Conservation (phyloP, 2,888 invertebrate species). For the Polylopha cassiicola region DNA sequence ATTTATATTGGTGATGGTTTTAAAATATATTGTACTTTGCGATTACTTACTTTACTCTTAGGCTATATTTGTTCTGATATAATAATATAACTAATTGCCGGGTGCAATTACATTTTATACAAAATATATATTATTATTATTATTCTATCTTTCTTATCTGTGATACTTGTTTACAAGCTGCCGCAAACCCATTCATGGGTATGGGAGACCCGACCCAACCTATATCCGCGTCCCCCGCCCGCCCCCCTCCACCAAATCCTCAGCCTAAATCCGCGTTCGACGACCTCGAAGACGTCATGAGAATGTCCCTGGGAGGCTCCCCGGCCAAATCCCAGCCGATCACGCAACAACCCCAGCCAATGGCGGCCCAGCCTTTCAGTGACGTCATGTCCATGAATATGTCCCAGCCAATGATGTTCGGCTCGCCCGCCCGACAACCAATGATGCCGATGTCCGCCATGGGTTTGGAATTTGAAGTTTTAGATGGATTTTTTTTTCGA, state of each 20-base stretch:
- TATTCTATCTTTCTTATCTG: conserved; percentile 25
- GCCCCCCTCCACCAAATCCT: conserved; percentile 68
- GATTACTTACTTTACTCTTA: no score
- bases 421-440: conserved; percentile 64
- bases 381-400: conserved; percentile 60
- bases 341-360: conserved; percentile 53
- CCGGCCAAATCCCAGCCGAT: conserved; percentile 64
- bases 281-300: conserved; percentile 82
- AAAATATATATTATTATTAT: conserved; percentile 16
- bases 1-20: conserved; percentile 15
- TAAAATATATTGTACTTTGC: conserved; percentile 3
- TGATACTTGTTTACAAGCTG: conserved; percentile 62
- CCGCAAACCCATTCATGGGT: conserved; percentile 82
- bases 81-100: no score
- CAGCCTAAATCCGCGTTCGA: conserved; percentile 81
- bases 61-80: no score
- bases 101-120: conserved; percentile 7
- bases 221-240: conserved; percentile 68
- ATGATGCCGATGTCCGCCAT: conserved; percentile 71
- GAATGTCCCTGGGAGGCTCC: conserved; percentile 81
- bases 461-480: conserved; percentile 60
- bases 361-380: conserved; percentile 49
- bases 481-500: conserved; percentile 46
- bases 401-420: conserved; percentile 66
- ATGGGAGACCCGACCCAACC: conserved; percentile 74